These are phyloP conservation scores for Aplidium turbinatum DNA, from an alignment of 23 tunicate species.

Conservation along the genomic window DNA sequence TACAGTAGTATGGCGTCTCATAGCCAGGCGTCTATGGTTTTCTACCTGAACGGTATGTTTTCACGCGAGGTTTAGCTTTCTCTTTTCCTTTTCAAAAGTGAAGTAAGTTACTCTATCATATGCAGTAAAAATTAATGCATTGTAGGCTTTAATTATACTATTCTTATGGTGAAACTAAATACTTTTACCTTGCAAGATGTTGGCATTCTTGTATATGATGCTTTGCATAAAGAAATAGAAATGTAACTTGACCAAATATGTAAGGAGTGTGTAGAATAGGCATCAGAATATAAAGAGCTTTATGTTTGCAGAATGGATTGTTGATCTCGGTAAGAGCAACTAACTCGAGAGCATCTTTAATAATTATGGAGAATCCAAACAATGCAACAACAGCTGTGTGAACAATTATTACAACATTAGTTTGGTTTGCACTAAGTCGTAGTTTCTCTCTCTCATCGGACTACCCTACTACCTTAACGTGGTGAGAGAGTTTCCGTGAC, in stretches of 20 bases:
- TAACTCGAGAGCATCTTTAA: constrained; percentile 75
- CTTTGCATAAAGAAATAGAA: constrained; percentile 70
- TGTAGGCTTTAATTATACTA: too few species aligned
- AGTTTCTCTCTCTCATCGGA: too few species aligned
- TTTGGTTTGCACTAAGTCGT: too few species aligned
- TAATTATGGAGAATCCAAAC: constrained; percentile 79
- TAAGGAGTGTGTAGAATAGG: constrained; percentile 51
- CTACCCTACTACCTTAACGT: too few species aligned
- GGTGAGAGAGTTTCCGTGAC: too few species aligned
- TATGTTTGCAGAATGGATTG: constrained; percentile 35
- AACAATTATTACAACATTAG: too few species aligned
- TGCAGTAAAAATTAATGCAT: too few species aligned
- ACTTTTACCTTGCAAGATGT: constrained; percentile 44
- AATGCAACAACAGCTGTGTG: constrained; percentile 76
- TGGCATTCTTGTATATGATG: constrained; percentile 53
- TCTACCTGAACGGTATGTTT: too few species aligned
- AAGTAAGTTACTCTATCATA: background rate
- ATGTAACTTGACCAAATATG: constrained; percentile 67
- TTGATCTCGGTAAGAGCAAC: constrained; percentile 43
- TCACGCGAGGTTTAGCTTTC: too few species aligned
- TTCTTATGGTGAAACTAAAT: background rate
- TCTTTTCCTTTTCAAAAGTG: too few species aligned
- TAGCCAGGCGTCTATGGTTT: too few species aligned
- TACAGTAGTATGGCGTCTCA: too few species aligned
- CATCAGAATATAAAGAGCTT: constrained; percentile 47